Conservation (phyloP, 2,113 vertebrate genomes). For the Leptosomus discolor region DNA sequence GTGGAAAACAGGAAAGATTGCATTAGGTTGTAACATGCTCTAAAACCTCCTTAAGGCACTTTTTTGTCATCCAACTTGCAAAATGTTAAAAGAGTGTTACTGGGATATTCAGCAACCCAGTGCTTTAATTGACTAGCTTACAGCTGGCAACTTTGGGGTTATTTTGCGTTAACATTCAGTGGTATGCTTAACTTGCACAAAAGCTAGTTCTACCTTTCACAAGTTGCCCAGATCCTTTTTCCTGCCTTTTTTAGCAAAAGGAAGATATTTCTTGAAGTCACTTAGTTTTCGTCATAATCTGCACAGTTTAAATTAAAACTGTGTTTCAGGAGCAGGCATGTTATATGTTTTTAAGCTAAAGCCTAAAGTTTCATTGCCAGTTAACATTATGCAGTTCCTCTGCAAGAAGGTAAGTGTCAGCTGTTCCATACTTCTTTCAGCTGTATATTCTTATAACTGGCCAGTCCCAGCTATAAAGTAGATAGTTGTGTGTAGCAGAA, state of each 20-base stretch:
- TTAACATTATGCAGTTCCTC: not conserved
- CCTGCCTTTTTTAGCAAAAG: not conserved
- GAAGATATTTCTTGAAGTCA: not conserved
- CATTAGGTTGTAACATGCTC: not conserved
- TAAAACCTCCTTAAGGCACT: not conserved
- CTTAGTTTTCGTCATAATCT: not conserved
- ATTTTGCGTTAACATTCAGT: not conserved
- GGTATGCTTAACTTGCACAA: not conserved
- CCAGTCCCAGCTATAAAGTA: not conserved
- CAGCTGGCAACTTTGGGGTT: not conserved
- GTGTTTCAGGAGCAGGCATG: not conserved
- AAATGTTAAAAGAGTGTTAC: not conserved
- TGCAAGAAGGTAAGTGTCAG: not conserved
- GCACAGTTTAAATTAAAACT: not conserved
- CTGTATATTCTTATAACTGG: not conserved
- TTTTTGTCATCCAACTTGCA: not conserved
- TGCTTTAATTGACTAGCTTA: not conserved
- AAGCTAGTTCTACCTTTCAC: not conserved
- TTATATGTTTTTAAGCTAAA: not conserved
- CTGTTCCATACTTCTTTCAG: not conserved
- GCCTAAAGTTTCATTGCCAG: not conserved
- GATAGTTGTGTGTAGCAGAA: not conserved
- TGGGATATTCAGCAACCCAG: not conserved
- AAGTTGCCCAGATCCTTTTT: not conserved
- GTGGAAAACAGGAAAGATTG: conserved; percentile 24